Percentiles rank a stretch among this genome's conserved stretches.
Evolutionary conservation across 2,888 invertebrate species (phyloP).

Genomic region (Spisula subtruncata): DNA sequence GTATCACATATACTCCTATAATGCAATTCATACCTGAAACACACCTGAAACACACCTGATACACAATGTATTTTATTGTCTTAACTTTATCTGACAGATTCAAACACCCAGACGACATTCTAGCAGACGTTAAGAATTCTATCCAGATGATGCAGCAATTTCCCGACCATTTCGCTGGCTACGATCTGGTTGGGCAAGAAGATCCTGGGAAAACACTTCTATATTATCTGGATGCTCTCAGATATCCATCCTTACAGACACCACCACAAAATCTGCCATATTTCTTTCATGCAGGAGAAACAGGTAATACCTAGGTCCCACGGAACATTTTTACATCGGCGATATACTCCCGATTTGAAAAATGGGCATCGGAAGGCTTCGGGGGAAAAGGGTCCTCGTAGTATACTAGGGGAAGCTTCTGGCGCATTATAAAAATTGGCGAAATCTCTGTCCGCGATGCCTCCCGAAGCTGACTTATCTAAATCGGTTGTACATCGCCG

Average conservation of each 20-base stretch:
- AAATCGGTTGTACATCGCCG: no score
- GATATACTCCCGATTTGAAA: no score
- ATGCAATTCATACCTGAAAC: no score
- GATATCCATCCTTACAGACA: constrained; percentile 78
- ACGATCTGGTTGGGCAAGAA: constrained; percentile 86
- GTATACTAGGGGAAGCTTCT: no score
- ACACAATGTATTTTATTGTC: background rate
- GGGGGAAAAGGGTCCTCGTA: no score
- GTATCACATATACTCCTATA: no score
- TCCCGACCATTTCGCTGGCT: constrained; percentile 83
- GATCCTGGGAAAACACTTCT: constrained; percentile 80
- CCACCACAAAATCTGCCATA: constrained; percentile 82
- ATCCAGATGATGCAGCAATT: constrained; percentile 73
- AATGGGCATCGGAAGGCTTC: no score
- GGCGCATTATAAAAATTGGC: no score
- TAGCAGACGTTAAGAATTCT: constrained; percentile 72
- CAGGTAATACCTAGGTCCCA: constrained; percentile 75
- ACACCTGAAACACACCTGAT: no score
- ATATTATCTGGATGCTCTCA: constrained; percentile 80
- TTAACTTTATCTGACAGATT: constrained; percentile 57
- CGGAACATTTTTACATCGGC: no score
- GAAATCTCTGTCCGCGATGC: no score
- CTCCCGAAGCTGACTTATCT: no score
- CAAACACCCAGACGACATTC: constrained; percentile 53
- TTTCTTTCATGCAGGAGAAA: constrained; percentile 87